Evolutionary conservation across 1,140 invertebrate species (phyloP).

Genomic region (Armadillidium nasatum): DNA sequence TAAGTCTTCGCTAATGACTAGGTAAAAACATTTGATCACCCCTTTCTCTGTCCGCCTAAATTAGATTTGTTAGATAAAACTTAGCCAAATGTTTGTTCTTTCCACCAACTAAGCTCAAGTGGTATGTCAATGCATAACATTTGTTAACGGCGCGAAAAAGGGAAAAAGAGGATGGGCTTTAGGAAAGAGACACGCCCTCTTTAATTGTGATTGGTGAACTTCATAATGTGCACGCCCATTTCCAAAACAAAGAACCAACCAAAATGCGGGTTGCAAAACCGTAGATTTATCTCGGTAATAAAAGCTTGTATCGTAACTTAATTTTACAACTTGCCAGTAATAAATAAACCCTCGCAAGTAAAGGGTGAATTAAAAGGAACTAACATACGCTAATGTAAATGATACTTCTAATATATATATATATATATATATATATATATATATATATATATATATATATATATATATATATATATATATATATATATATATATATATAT

Average conservation of each 20-base stretch:
- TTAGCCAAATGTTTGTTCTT: conserved; percentile 1
- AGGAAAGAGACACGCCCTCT: not conserved
- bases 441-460: too few relatives aligned
- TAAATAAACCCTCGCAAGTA: too few relatives aligned
- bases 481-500: too few relatives aligned
- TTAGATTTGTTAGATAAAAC: conserved; percentile 5
- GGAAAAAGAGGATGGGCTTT: not conserved
- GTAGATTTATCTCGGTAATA: not conserved
- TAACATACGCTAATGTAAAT: too few relatives aligned
- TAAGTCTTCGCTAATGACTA: not conserved
- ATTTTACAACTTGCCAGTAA: too few relatives aligned
- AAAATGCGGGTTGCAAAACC: not conserved
- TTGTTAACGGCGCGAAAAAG: not conserved
- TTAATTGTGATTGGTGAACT: not conserved
- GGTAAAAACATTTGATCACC: not conserved
- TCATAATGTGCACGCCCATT: not conserved
- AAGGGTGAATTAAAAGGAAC: too few relatives aligned
- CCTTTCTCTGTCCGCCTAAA: not conserved
- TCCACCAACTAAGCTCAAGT: conserved; percentile 1
- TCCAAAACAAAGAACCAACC: not conserved
- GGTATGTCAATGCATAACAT: not conserved
- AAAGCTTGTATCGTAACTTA: too few relatives aligned
- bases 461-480: too few relatives aligned
- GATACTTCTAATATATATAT: too few relatives aligned
- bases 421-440: too few relatives aligned